Percentiles rank a stretch among this genome's conserved stretches.
Evolutionary conservation across 2,888 invertebrate species (phyloP).

Genomic region (Agonopterix arenella): DNA sequence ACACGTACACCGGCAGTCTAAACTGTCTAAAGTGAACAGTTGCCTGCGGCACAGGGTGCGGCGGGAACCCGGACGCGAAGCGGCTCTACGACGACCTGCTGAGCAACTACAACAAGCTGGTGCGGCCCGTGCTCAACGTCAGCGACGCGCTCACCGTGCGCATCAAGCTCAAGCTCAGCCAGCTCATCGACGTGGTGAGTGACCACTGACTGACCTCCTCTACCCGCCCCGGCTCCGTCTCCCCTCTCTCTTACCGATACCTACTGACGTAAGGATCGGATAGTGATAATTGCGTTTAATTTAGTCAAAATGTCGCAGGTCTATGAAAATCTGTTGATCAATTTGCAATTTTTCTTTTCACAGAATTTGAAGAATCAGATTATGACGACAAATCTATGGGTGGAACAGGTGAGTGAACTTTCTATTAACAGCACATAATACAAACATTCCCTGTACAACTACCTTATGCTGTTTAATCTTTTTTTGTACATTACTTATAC

Average conservation of each 20-base stretch:
- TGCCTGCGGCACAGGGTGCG: slow-evolving; percentile 79
- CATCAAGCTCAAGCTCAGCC: slow-evolving; percentile 96
- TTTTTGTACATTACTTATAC: too few relatives aligned
- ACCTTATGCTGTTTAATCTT: too few relatives aligned
- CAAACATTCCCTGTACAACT: too few relatives aligned
- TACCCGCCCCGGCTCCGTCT: too few relatives aligned
- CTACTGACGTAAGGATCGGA: too few relatives aligned
- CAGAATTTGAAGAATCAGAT: slow-evolving; percentile 97
- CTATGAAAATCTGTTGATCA: too few relatives aligned
- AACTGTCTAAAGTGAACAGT: not conserved
- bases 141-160: slow-evolving; percentile 95
- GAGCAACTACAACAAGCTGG: slow-evolving; percentile 97
- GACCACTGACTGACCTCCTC: not conserved
- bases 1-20: too few relatives aligned
- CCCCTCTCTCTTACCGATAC: too few relatives aligned
- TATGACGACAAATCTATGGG: slow-evolving; percentile 96
- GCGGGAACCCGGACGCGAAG: slow-evolving; percentile 96
- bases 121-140: slow-evolving; percentile 96
- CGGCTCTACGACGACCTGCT: slow-evolving; percentile 96
- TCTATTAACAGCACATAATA: too few relatives aligned
- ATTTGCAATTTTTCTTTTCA: slow-evolving; percentile 48
- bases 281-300: too few relatives aligned
- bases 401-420: slow-evolving; percentile 75
- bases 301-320: too few relatives aligned
- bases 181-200: slow-evolving; percentile 98